Percentiles rank a stretch among this genome's conserved stretches.
Conservation (phyloP, 92 coral and sea anemone genomes). For the Muricea muricata region DNA sequence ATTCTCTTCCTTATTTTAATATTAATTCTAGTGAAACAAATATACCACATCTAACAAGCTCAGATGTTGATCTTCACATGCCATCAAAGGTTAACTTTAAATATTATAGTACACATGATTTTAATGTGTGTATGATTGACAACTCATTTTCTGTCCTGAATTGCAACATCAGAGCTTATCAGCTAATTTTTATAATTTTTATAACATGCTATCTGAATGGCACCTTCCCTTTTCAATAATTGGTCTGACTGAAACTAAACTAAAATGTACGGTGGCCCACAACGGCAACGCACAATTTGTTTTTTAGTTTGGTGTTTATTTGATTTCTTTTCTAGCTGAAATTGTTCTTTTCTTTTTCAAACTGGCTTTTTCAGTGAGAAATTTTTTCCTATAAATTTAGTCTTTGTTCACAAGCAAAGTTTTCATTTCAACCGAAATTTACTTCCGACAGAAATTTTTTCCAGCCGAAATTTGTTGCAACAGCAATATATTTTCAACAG, state of each 20-base stretch:
- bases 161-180: slow-evolving; percentile 20
- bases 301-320: too few species aligned
- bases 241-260: slow-evolving; percentile 9
- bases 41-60: slow-evolving; percentile 56
- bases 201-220: neutral
- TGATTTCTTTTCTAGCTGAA: too few species aligned
- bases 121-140: neutral
- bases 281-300: too few species aligned
- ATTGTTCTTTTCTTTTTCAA: too few species aligned
- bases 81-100: slow-evolving; percentile 62
- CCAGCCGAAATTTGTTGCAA: too few species aligned
- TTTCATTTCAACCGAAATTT: too few species aligned
- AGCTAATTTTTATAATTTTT: neutral
- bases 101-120: slow-evolving; percentile 65
- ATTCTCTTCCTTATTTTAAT: slow-evolving; percentile 58
- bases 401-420: too few species aligned
- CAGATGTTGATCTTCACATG: slow-evolving; percentile 61
- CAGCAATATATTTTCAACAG: too few species aligned
- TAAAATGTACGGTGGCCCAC: too few species aligned
- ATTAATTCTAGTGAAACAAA: slow-evolving; percentile 51
- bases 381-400: too few species aligned
- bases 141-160: slow-evolving; percentile 14
- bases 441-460: too few species aligned
- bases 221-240: neutral
- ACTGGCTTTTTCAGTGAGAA: too few species aligned